Conservation (phyloP, 2,797 vertebrate genomes). For the Neosilurus hyrtlii region DNA sequence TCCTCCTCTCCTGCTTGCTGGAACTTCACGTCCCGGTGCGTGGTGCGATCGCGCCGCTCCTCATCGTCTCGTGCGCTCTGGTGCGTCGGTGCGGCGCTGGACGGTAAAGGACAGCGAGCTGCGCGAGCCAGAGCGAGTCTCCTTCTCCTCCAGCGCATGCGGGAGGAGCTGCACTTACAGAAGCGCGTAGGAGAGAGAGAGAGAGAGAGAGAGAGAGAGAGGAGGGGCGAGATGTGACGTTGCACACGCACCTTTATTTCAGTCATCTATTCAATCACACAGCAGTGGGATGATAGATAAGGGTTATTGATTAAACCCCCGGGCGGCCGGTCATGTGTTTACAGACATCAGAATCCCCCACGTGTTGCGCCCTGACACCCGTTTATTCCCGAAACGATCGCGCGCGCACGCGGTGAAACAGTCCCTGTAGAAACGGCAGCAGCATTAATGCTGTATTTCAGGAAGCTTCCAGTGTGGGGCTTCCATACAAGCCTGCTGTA, state of each 20-base stretch:
- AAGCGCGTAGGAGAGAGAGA: background rate
- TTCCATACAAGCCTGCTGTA: background rate
- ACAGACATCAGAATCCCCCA: background rate
- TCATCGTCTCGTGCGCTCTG: constrained; percentile 2
- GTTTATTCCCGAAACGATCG: background rate
- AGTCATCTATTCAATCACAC: background rate
- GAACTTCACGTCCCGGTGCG: background rate
- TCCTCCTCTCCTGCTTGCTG: background rate
- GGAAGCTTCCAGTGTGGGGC: background rate
- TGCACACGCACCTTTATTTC: constrained; percentile 3
- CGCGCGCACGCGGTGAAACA: background rate
- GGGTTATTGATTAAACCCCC: background rate
- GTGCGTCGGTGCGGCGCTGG: background rate
- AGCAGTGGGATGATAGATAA: background rate
- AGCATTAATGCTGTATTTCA: background rate
- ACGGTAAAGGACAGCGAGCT: background rate
- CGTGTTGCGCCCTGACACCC: background rate
- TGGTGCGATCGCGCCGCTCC: background rate
- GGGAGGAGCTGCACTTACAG: background rate
- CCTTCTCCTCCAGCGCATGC: background rate
- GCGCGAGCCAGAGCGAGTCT: background rate
- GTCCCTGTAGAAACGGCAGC: background rate
- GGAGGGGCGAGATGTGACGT: constrained; percentile 10
- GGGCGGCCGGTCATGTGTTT: no score
- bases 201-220: constrained; percentile 21